phyloP scores from a whole-genome alignment of 2,797 vertebrate genomes.

The Geotria australis region DNA sequence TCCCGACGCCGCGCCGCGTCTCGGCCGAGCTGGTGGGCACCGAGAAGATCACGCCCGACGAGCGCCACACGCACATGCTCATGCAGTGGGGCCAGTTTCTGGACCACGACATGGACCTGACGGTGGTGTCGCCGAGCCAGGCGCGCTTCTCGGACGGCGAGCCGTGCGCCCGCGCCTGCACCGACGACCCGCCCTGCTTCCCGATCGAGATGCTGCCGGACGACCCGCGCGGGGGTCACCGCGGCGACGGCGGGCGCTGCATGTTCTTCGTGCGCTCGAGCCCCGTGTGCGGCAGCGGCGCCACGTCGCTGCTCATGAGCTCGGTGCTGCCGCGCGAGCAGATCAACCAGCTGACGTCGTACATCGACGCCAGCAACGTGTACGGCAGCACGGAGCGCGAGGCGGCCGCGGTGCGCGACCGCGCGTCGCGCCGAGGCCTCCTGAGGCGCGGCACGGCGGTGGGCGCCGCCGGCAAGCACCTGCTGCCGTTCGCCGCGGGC shows the following conservation, averaged over 20 bases:
- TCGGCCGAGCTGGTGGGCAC: constrained; percentile 14
- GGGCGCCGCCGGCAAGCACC: constrained; percentile 8
- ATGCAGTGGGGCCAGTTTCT: constrained; percentile 23
- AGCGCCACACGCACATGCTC: constrained; percentile 15
- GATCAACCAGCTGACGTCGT: constrained; percentile 16
- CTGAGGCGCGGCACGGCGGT: constrained; percentile 8
- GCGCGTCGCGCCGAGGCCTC: constrained; percentile 5
- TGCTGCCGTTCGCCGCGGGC: constrained; percentile 14
- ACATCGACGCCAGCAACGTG: constrained; percentile 14
- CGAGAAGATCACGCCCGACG: constrained; percentile 11
- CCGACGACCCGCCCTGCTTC: constrained; percentile 13
- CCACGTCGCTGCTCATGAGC: constrained; percentile 17
- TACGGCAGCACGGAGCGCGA: constrained; percentile 16
- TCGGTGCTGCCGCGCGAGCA: constrained; percentile 15
- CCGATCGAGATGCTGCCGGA: constrained; percentile 10
- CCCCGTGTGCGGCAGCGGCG: constrained; percentile 13
- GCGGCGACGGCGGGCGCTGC: constrained; percentile 9
- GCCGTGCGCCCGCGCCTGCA: constrained; percentile 14
- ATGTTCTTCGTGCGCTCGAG: constrained; percentile 19
- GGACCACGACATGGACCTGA: constrained; percentile 18
- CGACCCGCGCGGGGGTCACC: constrained; percentile 17
- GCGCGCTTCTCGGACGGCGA: constrained; percentile 12
- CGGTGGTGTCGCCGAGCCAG: constrained; percentile 17
- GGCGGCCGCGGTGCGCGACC: constrained; percentile 8
- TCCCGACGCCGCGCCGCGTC: constrained; percentile 14